Evolutionary conservation across 2,888 invertebrate genomes (phyloP), one percentile per base, ranked within the genome.

Genomic region (Eretmocerus hayati): DNA sequence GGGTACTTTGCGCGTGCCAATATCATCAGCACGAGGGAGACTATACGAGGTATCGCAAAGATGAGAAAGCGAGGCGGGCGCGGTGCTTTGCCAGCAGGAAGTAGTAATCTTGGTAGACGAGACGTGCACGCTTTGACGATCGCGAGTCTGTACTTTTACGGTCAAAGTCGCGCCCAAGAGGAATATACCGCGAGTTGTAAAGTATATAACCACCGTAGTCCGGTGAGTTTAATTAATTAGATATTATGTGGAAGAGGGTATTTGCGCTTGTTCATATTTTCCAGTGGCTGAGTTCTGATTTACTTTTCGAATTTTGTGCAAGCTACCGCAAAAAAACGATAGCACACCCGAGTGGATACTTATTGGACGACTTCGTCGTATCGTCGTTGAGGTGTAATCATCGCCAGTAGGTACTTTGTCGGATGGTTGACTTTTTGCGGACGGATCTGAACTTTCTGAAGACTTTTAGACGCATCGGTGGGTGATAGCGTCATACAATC

Each of bases 201-300:
- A 44, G 44, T 23, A 22, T n/a, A 15, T 16, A 9, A 15, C 20
- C 26, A 11, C n/a, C n/a, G n/a, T n/a, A n/a, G n/a, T 22, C 21
- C 4, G 6, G 9, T 21, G 33, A 45, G 38, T 36, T 45, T 22
- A 45, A 38, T 45, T 45, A 45, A 45, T 45, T 45, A 45, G 45
- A 18, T 33, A 45, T 26, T 23, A 33, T 20, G 20, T 20, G 30
- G 32, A 13, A n/a, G 32, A 6, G 26, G 8, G n/a, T 9, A 11
- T 26, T 26, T 6, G 26, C 26, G 26, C 11, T 26, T 26, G 6
- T 26, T 26, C 11, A 26, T 26, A 26, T 26, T 26, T 26, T 11
- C 26, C 26, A 11, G 8, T 11, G 26, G 26, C 26, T 11, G 6
- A 6, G 26, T 11, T 11, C 26, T 11, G 26, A 26, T 26, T 26